phyloP scores from a whole-genome alignment of 2,888 invertebrate genomes.

The Scaptomyza caliginosa region DNA sequence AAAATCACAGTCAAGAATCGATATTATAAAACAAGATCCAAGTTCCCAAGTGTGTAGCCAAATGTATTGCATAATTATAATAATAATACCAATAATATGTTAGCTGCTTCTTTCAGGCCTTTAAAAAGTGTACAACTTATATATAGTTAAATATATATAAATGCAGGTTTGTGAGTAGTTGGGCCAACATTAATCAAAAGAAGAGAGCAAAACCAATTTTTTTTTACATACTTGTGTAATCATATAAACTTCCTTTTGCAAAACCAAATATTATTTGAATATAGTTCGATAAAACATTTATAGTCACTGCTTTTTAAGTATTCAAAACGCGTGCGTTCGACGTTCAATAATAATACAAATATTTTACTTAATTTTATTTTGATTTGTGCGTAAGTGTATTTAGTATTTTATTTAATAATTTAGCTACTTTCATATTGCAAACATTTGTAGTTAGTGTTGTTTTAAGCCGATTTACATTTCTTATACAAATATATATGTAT shows the following conservation, averaged over 20 bases:
- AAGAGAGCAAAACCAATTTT: conserved; percentile 7
- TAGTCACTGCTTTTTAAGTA: conserved; percentile 77
- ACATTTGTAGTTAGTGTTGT: conserved; percentile 55
- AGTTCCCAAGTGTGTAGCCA: conserved; percentile 69
- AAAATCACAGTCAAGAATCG: conserved; percentile 58
- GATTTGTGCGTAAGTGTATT: conserved; percentile 19
- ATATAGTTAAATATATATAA: conserved; percentile 37
- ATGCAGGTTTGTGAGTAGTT: conserved; percentile 4
- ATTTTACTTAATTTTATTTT: conserved; percentile 11
- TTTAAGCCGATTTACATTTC: conserved; percentile 60
- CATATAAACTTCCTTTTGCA: conserved; percentile 62
- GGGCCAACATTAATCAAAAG: conserved; percentile 35
- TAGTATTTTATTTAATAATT: conserved; percentile 26
- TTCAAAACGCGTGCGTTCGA: conserved; percentile 20
- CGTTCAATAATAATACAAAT: conserved; percentile 30
- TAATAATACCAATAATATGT: conserved; percentile 7
- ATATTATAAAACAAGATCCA: conserved; percentile 37
- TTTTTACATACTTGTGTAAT: conserved; percentile 16
- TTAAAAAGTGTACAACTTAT: conserved; percentile 63
- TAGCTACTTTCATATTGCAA: conserved; percentile 36
- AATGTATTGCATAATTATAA: conserved; percentile 65
- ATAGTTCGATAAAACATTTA: conserved; percentile 49
- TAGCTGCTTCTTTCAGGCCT: conserved; percentile 65
- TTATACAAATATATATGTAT: conserved; percentile 30
- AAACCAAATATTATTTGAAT: conserved; percentile 71